A percentile compares a stretch with the other conserved stretches of the same genome.
These are phyloP conservation scores for Acanthococcus lagerstroemiae DNA, from an alignment of 2,888 invertebrate genomes.

Conservation along the genomic window DNA sequence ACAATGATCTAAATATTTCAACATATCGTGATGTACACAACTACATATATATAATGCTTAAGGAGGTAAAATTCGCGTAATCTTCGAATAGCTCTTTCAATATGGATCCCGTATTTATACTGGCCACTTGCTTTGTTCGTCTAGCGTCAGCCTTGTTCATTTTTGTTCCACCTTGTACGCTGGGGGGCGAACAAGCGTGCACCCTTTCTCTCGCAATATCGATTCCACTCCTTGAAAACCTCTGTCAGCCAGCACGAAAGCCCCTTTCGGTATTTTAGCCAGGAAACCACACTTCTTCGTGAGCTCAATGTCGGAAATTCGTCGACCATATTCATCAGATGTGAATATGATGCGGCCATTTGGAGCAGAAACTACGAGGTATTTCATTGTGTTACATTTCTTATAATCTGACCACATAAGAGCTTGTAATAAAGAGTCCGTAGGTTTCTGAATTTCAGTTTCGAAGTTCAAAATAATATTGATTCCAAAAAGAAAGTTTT, in stretches of 20 bases:
- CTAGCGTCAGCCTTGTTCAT: not conserved
- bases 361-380: slow-evolving; percentile 38
- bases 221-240: slow-evolving; percentile 36
- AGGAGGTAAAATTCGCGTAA: not conserved
- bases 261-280: slow-evolving; percentile 32
- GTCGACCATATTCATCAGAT: slow-evolving; percentile 40
- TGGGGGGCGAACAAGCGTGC: slow-evolving; percentile 35
- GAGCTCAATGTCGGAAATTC: slow-evolving; percentile 36
- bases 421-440: slow-evolving; percentile 35
- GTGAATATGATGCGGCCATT: slow-evolving; percentile 40
- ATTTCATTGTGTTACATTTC: slow-evolving; percentile 39
- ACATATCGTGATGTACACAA: not conserved
- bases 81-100: slow-evolving; percentile 8
- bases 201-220: slow-evolving; percentile 32
- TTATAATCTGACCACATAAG: slow-evolving; percentile 39
- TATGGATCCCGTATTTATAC: slow-evolving; percentile 4
- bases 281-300: slow-evolving; percentile 35
- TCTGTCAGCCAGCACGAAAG: slow-evolving; percentile 35
- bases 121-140: slow-evolving; percentile 16
- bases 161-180: not conserved
- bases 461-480: too few species aligned
- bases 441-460: slow-evolving; percentile 38
- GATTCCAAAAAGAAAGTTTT: too few species aligned
- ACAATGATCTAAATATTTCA: slow-evolving; percentile 10
- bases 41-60: slow-evolving; percentile 3